Percentiles rank a stretch among this genome's conserved stretches.
These are phyloP conservation scores for Anthophora plumipes DNA, from an alignment of 2,888 invertebrate genomes.

Conservation along the genomic window DNA sequence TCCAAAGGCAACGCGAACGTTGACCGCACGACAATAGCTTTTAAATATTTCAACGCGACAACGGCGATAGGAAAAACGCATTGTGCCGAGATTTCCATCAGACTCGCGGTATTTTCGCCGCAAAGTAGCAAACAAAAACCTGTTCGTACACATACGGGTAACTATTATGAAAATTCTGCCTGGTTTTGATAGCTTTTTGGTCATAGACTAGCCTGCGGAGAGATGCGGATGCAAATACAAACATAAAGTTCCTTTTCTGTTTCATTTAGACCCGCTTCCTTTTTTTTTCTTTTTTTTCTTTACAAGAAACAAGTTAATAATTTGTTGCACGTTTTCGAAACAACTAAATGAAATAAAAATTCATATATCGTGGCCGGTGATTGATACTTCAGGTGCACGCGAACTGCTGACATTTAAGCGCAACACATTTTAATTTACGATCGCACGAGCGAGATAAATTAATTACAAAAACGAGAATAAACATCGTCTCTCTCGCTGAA, in stretches of 20 bases:
- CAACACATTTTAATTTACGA: not conserved
- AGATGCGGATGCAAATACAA: too few species aligned
- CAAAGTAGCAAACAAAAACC: not conserved
- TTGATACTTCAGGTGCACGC: not conserved
- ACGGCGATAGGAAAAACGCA: not conserved
- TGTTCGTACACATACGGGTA: not conserved
- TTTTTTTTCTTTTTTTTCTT: too few species aligned
- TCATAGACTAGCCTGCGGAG: too few species aligned
- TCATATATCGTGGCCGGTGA: not conserved
- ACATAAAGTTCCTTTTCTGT: too few species aligned
- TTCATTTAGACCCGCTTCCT: too few species aligned
- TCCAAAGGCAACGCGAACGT: not conserved
- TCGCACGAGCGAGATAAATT: not conserved
- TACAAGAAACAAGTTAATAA: not conserved
- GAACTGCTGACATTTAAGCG: not conserved
- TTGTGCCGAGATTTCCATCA: constrained; percentile 13
- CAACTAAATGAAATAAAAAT: not conserved
- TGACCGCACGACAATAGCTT: constrained; percentile 2
- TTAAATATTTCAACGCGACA: constrained; percentile 20
- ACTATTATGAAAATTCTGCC: not conserved
- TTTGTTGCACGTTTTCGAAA: not conserved
- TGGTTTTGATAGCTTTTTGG: not conserved
- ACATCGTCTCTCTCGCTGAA: not conserved
- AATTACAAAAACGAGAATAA: not conserved
- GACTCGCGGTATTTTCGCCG: not conserved